A percentile compares a stretch with the other conserved stretches of the same genome.
These are phyloP conservation scores for Cetonia aurata DNA, from an alignment of 2,888 invertebrate genomes.

Conservation along the genomic window DNA sequence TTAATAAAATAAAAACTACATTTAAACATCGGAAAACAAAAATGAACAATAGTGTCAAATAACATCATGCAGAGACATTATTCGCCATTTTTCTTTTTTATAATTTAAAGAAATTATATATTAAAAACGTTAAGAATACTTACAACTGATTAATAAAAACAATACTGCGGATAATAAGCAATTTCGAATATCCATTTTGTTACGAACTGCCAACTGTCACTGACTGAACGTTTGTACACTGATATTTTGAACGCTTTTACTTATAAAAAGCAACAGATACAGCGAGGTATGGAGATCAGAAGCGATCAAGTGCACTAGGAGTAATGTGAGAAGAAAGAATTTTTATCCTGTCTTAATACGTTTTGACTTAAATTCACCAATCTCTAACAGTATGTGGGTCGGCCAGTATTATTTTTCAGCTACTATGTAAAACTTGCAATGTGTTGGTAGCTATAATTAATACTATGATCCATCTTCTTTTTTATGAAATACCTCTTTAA, in stretches of 20 bases:
- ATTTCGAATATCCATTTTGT: conserved; percentile 3
- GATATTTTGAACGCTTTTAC: too few relatives aligned
- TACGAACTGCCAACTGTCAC: background rate
- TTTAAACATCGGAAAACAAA: too few relatives aligned
- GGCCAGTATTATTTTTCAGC: background rate
- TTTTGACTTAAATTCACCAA: conserved; percentile 30
- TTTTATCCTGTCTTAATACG: conserved; percentile 27
- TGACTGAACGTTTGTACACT: background rate
- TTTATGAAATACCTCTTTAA: too few relatives aligned
- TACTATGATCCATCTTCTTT: too few relatives aligned
- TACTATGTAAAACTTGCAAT: background rate
- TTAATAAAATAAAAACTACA: too few relatives aligned
- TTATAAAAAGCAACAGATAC: background rate
- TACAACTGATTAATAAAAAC: background rate
- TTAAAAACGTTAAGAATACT: background rate
- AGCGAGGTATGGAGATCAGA: background rate
- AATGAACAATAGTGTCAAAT: too few relatives aligned
- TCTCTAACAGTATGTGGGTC: conserved; percentile 19
- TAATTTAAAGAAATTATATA: too few relatives aligned
- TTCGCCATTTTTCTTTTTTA: too few relatives aligned
- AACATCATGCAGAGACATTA: too few relatives aligned
- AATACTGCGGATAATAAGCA: background rate
- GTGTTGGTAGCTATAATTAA: background rate
- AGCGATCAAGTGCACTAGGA: conserved; percentile 28
- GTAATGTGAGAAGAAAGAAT: conserved; percentile 28